Evolutionary conservation across 2,797 vertebrate species (phyloP), one percentile per base, ranked within the genome.

Genomic region (Poecile montanus): DNA sequence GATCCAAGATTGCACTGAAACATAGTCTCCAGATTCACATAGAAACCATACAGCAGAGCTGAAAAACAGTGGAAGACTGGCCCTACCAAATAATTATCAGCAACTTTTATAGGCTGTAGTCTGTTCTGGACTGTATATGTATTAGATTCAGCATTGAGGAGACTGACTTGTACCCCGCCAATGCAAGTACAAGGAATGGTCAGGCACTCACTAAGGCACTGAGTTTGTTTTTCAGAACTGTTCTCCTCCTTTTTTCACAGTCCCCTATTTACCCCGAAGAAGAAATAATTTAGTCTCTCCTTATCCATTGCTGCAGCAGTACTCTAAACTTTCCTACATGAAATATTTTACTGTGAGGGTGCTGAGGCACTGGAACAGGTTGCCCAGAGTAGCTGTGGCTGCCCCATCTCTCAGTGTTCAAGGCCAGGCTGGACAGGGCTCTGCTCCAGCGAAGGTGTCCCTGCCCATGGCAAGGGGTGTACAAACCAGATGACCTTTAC

Each of bases 41-140:
- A 85, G 92, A 92, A 95, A 65, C 36, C 38, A 73, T 84, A 88
- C 88, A 81, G 65, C 0, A 1, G 62, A 90, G 38, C 63, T 68
- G 54, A 84, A 63, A 72, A 90, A 56, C 36, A n/a, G 75, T n/a
- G 36, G n/a, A 86, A 86, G 32, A 92, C 27, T 73, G 34, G 70
- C 51, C 48, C 66, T 81, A 76, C 29, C 51, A 93, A 94, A 88
- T 57, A 88, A 94, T 81, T 84, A 81, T 70, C 72, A 85, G 72
- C 32, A 88, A 58, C 26, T 83, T 92, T 89, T 66, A 78, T 9
- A 88, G 65, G 21, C 68, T 88, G 62, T 26, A 83, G 66, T 60
- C 57, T 89, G 51, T 40, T 93, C 85, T 91, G 73, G 70, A 75
- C 34, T 81, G 48, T n/a, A 14, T n/a, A 40, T 8, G 7, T 60